Conservation (phyloP, 2,888 invertebrate genomes). For the Cepaea hortensis region DNA sequence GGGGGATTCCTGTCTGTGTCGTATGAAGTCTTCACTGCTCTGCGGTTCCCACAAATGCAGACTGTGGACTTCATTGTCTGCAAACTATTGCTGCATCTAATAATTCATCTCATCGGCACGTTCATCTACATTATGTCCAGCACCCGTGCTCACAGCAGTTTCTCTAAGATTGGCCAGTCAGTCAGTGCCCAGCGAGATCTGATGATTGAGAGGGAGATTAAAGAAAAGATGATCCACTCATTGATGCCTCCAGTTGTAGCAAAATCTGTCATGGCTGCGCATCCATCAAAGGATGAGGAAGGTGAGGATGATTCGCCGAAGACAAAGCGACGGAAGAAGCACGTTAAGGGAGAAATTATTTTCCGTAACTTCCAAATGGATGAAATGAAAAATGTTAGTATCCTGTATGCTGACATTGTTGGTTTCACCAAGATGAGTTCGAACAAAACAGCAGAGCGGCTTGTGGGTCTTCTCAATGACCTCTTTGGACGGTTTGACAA, state of each 20-base stretch:
- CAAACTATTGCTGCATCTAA: slow-evolving; percentile 87
- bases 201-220: slow-evolving; percentile 93
- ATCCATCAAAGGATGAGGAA: slow-evolving; percentile 68
- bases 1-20: slow-evolving; percentile 88
- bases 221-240: slow-evolving; percentile 93
- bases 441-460: slow-evolving; percentile 95
- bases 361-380: slow-evolving; percentile 98
- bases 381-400: slow-evolving; percentile 95
- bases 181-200: slow-evolving; percentile 90
- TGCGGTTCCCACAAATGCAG: slow-evolving; percentile 55
- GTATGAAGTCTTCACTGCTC: slow-evolving; percentile 84
- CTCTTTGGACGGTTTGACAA: slow-evolving; percentile 96
- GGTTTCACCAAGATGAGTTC: slow-evolving; percentile 98
- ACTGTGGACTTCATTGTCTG: slow-evolving; percentile 63
- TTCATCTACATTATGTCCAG: slow-evolving; percentile 91
- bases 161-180: slow-evolving; percentile 96
- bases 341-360: slow-evolving; percentile 76
- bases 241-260: slow-evolving; percentile 97
- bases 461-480: slow-evolving; percentile 96
- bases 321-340: slow-evolving; percentile 60
- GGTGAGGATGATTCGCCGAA: slow-evolving; percentile 57
- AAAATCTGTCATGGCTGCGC: slow-evolving; percentile 74
- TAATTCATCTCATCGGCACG: slow-evolving; percentile 93
- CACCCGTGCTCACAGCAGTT: slow-evolving; percentile 94
- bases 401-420: slow-evolving; percentile 97